Conservation (phyloP, 2,888 invertebrate genomes). For the Plebejus argus region DNA sequence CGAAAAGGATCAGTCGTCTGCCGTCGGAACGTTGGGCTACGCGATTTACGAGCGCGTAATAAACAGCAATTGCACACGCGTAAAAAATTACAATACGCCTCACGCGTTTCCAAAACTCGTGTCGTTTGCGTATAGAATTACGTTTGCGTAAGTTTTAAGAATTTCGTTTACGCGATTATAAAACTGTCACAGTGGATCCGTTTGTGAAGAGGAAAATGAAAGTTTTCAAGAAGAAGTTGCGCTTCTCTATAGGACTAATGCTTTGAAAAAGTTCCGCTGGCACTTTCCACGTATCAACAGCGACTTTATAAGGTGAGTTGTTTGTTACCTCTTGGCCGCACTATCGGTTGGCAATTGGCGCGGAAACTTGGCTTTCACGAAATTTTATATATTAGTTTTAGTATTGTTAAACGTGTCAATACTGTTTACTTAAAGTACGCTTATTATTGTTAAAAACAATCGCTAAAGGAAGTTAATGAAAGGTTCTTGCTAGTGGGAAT, state of each 20-base stretch:
- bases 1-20: constrained; percentile 63
- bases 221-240: constrained; percentile 75
- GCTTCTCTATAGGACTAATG: constrained; percentile 67
- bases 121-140: neutral
- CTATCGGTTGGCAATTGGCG: neutral
- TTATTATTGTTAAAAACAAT: no score
- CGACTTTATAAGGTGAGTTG: constrained; percentile 39
- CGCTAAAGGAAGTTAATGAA: no score
- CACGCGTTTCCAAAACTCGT: constrained; percentile 35
- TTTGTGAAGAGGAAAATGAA: constrained; percentile 76
- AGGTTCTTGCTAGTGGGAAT: no score
- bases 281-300: constrained; percentile 55
- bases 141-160: neutral
- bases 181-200: constrained; percentile 62
- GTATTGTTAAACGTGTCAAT: neutral
- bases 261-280: constrained; percentile 3
- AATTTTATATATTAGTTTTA: neutral
- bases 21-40: constrained; percentile 62
- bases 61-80: neutral
- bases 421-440: neutral
- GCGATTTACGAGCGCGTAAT: constrained; percentile 39
- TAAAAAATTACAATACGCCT: constrained; percentile 40
- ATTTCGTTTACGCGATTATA: constrained; percentile 20
- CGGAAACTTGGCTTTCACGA: neutral
- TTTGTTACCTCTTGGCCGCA: constrained; percentile 3